phyloP scores from a whole-genome alignment of 2,888 invertebrate species.

The Lapara coniferarum region DNA sequence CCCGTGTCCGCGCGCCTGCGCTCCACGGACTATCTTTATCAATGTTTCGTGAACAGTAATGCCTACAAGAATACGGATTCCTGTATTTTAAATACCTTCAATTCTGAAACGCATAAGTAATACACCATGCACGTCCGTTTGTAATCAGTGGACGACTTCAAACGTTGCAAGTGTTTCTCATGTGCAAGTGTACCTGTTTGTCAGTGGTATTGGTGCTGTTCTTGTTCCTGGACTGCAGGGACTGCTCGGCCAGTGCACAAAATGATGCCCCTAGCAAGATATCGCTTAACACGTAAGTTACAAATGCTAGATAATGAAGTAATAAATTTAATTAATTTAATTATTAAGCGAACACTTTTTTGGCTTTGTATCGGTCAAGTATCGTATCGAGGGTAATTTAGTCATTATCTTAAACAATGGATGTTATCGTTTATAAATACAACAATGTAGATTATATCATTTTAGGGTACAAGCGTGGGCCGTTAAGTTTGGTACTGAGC shows the following conservation, averaged over 20 bases:
- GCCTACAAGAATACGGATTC: slow-evolving; percentile 24
- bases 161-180: slow-evolving; percentile 54
- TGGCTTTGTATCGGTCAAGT: slow-evolving; percentile 26
- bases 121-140: slow-evolving; percentile 30
- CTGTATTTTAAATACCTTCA: slow-evolving; percentile 30
- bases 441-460: slow-evolving; percentile 26
- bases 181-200: slow-evolving; percentile 70
- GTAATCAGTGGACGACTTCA: slow-evolving; percentile 33
- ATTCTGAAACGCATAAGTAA: slow-evolving; percentile 32
- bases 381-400: slow-evolving; percentile 19
- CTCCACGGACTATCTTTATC: slow-evolving; percentile 48
- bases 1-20: slow-evolving; percentile 61
- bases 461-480: slow-evolving; percentile 91
- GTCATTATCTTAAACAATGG: slow-evolving; percentile 23
- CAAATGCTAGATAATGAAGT: not conserved
- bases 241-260: slow-evolving; percentile 73
- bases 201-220: slow-evolving; percentile 65
- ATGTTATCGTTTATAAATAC: not conserved
- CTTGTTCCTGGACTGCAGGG: slow-evolving; percentile 71
- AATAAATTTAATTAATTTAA: not conserved
- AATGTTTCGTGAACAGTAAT: slow-evolving; percentile 48
- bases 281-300: slow-evolving; percentile 75
- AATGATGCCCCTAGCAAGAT: slow-evolving; percentile 69
- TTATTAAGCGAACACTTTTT: slow-evolving; percentile 29
- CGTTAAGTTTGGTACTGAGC: slow-evolving; percentile 90